Percentiles rank a stretch among this genome's conserved stretches.
Evolutionary conservation across 2,888 invertebrate species (phyloP).

Genomic region (Pollenia angustigena): DNA sequence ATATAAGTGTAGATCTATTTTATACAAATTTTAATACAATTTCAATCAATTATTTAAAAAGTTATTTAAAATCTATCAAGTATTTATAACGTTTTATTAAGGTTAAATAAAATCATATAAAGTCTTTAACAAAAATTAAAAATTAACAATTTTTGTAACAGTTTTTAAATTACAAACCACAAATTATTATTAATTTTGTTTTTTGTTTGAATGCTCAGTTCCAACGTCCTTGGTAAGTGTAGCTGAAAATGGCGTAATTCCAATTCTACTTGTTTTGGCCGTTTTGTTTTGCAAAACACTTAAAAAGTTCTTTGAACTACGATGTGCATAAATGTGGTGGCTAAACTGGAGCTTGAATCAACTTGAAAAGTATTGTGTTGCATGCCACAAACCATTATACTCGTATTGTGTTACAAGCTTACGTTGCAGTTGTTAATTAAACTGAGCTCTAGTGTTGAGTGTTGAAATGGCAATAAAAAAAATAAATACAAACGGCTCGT

Average conservation of each 20-base stretch:
- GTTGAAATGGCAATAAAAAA: neutral
- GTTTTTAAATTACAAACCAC: too few species aligned
- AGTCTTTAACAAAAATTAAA: too few species aligned
- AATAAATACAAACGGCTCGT: neutral
- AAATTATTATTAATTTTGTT: too few species aligned
- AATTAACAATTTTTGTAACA: too few species aligned
- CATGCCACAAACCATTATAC: conserved; percentile 38
- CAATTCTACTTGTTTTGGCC: neutral
- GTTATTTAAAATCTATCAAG: too few species aligned
- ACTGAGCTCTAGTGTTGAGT: conserved; percentile 1
- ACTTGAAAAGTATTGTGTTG: conserved; percentile 50
- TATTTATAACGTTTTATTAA: too few species aligned
- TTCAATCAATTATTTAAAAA: too few species aligned
- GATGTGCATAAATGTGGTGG: conserved; percentile 1
- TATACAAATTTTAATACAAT: too few species aligned
- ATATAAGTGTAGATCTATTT: too few species aligned
- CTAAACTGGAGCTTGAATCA: conserved; percentile 37
- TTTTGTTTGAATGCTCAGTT: neutral
- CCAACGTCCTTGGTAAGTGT: conserved; percentile 39
- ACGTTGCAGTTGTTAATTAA: conserved; percentile 40
- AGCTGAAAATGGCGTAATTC: conserved; percentile 36
- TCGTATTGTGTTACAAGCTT: conserved; percentile 19
- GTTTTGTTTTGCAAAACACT: neutral
- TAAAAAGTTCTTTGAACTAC: conserved; percentile 40
- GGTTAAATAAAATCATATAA: too few species aligned